Percentiles rank a stretch among this genome's conserved stretches.
Evolutionary conservation across 1,140 invertebrate species (phyloP).

Genomic region (Dryas iulia): DNA sequence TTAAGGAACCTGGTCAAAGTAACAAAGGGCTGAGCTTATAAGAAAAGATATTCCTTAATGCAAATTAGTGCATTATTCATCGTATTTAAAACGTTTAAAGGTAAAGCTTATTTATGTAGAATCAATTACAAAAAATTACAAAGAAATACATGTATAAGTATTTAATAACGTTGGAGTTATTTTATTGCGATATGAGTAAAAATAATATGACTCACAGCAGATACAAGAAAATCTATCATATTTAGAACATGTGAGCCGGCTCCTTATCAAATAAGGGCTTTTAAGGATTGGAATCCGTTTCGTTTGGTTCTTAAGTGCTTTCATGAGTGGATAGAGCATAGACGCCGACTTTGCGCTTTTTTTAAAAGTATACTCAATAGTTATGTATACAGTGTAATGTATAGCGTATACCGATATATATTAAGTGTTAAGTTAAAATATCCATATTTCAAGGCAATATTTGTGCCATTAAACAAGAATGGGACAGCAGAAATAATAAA

Average conservation of each 20-base stretch:
- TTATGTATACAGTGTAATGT: neutral
- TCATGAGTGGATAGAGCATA: conserved; percentile 8
- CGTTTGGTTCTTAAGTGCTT: conserved; percentile 17
- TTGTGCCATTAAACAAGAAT: neutral
- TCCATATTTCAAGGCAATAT: neutral
- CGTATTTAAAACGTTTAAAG: no score
- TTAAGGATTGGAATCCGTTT: conserved; percentile 7
- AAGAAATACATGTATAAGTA: no score
- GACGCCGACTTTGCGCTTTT: neutral
- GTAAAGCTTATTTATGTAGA: no score
- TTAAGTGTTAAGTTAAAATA: no score
- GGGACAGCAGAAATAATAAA: neutral
- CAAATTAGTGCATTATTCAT: no score
- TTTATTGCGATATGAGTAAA: no score
- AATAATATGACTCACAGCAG: neutral
- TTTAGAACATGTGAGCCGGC: neutral
- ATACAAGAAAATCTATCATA: neutral
- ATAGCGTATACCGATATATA: neutral
- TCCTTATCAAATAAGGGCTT: conserved; percentile 12
- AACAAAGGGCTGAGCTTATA: neutral
- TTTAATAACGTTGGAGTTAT: no score
- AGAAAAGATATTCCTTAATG: neutral
- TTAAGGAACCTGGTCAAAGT: neutral
- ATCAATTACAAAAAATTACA: no score
- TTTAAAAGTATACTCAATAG: neutral